Conservation (phyloP, 2,113 vertebrate species). For the Numenius arquata region DNA sequence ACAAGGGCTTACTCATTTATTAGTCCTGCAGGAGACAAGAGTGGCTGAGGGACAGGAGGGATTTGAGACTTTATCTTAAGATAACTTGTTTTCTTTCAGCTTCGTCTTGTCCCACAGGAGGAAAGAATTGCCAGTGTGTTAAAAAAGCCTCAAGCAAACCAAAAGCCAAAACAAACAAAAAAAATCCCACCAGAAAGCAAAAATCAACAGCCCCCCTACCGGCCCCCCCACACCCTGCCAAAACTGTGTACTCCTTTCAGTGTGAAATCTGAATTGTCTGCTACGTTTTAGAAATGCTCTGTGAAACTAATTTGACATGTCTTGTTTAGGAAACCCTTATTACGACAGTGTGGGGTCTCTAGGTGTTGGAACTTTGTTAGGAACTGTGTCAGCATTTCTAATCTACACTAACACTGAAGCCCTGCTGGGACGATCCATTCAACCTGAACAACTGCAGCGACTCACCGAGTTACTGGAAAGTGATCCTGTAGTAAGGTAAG, state of each 20-base stretch:
- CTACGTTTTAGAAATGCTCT: neutral
- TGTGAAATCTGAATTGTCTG: neutral
- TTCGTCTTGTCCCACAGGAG: neutral
- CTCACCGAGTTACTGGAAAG: constrained; percentile 96
- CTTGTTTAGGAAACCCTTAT: constrained; percentile 82
- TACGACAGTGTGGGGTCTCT: constrained; percentile 95
- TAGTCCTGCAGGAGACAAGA: neutral
- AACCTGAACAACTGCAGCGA: constrained; percentile 88
- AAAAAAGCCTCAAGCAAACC: neutral
- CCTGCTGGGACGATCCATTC: constrained; percentile 92
- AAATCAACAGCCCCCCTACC: neutral
- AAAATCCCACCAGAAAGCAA: neutral
- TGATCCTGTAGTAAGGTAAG: constrained; percentile 92
- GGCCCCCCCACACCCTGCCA: too few relatives aligned
- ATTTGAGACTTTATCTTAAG: neutral
- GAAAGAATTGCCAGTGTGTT: neutral
- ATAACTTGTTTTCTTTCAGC: neutral
- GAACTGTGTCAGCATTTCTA: constrained; percentile 91
- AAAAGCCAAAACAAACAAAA: neutral
- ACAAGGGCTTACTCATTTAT: neutral
- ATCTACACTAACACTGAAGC: constrained; percentile 98
- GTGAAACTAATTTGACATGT: neutral
- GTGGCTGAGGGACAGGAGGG: neutral
- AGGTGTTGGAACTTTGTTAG: constrained; percentile 91
- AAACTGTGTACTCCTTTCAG: neutral